Evolutionary conservation across 1,140 invertebrate genomes (phyloP), one percentile per base, ranked within the genome.

Genomic region (Aphelinus atriplicis): DNA sequence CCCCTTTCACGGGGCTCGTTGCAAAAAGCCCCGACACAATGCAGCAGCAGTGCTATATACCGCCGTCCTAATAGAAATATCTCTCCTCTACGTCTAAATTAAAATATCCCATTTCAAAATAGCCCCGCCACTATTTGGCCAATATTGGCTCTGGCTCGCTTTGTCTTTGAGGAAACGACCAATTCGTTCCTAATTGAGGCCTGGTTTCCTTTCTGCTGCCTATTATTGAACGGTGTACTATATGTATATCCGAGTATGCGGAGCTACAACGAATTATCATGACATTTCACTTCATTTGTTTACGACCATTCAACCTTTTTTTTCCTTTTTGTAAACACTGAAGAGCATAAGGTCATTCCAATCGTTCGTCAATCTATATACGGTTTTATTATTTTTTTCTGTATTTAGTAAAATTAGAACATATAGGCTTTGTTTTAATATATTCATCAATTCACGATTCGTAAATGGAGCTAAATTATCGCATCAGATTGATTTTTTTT

Each of bases 31-130:
- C 26, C 76, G 7, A 58, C 55, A 58, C 66, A 63, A 77, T 78
- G 77, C 79, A 75, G 78, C 73, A 82, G 82, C 81, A 84, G 82
- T 85, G 81, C 80, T 84, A 85, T 26, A 26, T 26, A 26, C 26
- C 26, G 26, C 26, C 26, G 26, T 26, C 26, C 26, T 26, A 26
- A 26, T 26, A 26, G 26, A 26, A 26, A 26, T 26, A 26, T 26
- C 26, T 26, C 26, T 26, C 26, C 26, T 26, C 26, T 26, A 26
- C 26, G 26, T 26, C 26, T 81, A 80, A 86, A 85, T 85, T 85
- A 85, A 83, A 83, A 79, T 80, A 83, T 85, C 83, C 47, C 66
- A 82, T 86, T 85, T 85, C 84, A 84, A 83, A 86, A 84, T 85
- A 85, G 80, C 83, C 81, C 84, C 77, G 73, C 70, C 71, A 69